Percentiles rank a stretch among this genome's conserved stretches.
phyloP scores from a whole-genome alignment of 2,888 invertebrate species.

The Harpagoxenus sublaevis region DNA sequence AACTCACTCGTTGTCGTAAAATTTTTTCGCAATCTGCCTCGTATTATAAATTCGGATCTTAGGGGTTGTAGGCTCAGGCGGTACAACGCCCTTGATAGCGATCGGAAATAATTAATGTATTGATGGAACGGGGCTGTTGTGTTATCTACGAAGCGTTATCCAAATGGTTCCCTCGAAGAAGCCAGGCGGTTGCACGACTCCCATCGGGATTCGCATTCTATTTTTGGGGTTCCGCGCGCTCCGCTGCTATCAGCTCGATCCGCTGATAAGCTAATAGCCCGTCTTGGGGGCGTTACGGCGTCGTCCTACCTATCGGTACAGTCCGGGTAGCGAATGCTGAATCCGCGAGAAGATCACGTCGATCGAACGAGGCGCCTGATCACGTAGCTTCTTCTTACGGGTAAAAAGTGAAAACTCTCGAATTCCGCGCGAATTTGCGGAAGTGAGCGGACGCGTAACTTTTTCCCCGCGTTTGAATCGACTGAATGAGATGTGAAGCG shows the following conservation, averaged over 20 bases:
- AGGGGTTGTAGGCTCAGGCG: background rate
- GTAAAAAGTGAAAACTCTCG: constrained; percentile 30
- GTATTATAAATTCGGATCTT: background rate
- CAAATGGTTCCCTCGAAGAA: constrained; percentile 11
- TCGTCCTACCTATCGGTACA: background rate
- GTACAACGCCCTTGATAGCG: background rate
- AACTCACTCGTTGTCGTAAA: background rate
- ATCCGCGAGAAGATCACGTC: constrained; percentile 6
- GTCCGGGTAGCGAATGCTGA: constrained; percentile 12
- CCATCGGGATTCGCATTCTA: constrained; percentile 37
- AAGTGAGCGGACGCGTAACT: constrained; percentile 8
- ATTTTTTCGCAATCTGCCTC: background rate
- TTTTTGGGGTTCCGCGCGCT: constrained; percentile 21
- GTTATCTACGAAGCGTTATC: constrained; percentile 30
- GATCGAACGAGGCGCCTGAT: background rate
- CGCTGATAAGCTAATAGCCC: constrained; percentile 40
- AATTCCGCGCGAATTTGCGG: constrained; percentile 28
- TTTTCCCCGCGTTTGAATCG: constrained; percentile 19
- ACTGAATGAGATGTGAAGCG: constrained; percentile 20
- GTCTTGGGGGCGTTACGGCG: constrained; percentile 13
- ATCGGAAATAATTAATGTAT: constrained; percentile 31
- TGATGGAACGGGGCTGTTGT: background rate
- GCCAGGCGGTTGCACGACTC: background rate
- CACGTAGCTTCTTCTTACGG: constrained; percentile 21
- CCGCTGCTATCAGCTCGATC: constrained; percentile 35